Percentiles rank a stretch among this genome's conserved stretches.
Evolutionary conservation across 2,888 invertebrate genomes (phyloP).

Genomic region (Rhodophaea formosa): DNA sequence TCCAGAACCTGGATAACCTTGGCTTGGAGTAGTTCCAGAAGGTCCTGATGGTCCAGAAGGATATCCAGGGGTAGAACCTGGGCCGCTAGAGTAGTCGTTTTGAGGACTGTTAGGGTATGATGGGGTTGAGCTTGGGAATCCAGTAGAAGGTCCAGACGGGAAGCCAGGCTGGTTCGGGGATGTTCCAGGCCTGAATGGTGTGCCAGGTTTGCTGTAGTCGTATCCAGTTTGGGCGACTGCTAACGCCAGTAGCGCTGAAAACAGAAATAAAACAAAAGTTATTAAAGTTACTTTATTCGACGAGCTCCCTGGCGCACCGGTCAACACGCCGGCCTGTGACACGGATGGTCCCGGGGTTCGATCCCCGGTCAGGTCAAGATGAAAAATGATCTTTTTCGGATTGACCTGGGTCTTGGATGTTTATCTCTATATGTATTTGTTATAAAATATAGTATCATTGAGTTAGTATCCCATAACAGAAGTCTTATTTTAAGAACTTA

Average conservation of each 20-base stretch:
- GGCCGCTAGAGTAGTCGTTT: conserved; percentile 42
- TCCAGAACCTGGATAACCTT: conserved; percentile 46
- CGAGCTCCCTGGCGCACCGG: no score
- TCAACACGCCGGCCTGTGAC: no score
- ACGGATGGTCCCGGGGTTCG: no score
- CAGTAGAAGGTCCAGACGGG: conserved; percentile 43
- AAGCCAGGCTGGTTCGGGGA: conserved; percentile 52
- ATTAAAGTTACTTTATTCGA: no score
- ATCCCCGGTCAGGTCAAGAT: no score
- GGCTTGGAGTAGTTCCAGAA: conserved; percentile 25
- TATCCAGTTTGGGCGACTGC: conserved; percentile 85
- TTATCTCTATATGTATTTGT: no score
- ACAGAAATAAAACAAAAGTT: conserved; percentile 21
- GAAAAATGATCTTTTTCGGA: no score
- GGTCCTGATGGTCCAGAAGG: conserved; percentile 42
- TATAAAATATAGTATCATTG: no score
- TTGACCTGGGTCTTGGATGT: no score
- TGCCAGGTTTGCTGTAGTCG: conserved; percentile 86
- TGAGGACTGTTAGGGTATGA: conserved; percentile 46
- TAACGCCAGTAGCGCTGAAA: conserved; percentile 67
- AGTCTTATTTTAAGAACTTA: no score
- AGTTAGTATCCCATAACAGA: no score
- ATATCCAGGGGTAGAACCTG: conserved; percentile 31
- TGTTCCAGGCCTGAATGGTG: conserved; percentile 74
- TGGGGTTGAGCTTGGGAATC: conserved; percentile 49